phyloP scores from a whole-genome alignment of 37 sponge, comb jelly and placozoan species.

The Ianthella basta region DNA sequence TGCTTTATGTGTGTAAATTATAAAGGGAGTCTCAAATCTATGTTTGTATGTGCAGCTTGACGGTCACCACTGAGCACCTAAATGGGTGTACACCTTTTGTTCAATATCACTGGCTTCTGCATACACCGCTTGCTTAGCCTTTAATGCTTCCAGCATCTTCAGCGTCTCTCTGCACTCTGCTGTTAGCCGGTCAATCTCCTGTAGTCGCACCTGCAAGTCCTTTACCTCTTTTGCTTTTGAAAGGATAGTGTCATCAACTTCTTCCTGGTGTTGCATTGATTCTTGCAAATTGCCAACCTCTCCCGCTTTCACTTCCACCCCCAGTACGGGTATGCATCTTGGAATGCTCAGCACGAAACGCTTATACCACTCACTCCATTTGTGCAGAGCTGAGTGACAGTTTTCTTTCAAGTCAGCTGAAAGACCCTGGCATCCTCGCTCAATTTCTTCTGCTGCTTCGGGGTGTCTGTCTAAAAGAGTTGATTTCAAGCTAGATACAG shows the following conservation, averaged over 20 bases:
- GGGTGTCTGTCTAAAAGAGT: conserved; percentile 48
- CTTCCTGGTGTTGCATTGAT: neutral
- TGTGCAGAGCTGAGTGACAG: neutral
- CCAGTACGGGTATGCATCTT: conserved; percentile 11
- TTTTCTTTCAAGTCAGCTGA: neutral
- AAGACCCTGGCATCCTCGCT: conserved; percentile 30
- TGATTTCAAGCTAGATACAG: conserved; percentile 38
- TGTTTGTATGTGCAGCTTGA: no score
- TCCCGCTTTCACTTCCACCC: neutral
- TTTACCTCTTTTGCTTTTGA: neutral
- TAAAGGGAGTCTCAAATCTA: no score
- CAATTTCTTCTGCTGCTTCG: conserved; percentile 43
- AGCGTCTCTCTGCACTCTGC: neutral
- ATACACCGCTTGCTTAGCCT: neutral
- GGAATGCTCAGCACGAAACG: neutral
- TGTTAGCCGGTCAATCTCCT: neutral
- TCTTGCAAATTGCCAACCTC: neutral
- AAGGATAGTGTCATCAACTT: neutral
- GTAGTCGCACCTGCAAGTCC: neutral
- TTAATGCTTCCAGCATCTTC: neutral
- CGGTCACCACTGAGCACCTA: no score
- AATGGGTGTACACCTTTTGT: no score
- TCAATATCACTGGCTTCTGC: no score
- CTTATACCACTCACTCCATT: conserved; percentile 16
- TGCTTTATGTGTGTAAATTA: no score